These are phyloP conservation scores for Menura novaehollandiae DNA, from an alignment of 2,113 vertebrate genomes.

Conservation along the genomic window DNA sequence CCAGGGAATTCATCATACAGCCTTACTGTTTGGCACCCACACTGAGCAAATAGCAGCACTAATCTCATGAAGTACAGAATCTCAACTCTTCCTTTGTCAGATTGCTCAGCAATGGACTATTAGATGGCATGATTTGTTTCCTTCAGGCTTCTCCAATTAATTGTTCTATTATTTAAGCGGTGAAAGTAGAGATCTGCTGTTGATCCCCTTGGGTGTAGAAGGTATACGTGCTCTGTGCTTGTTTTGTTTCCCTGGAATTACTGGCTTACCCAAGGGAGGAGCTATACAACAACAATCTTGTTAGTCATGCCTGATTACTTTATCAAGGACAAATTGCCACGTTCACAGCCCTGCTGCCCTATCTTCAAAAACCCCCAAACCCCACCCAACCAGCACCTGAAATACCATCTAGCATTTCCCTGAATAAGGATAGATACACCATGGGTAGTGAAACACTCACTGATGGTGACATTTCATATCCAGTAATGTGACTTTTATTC, in stretches of 20 bases:
- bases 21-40: background rate
- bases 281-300: background rate
- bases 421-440: background rate
- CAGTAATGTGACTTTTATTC: background rate
- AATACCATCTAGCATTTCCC: background rate
- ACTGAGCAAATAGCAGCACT: background rate
- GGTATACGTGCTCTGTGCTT: background rate
- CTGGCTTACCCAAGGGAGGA: background rate
- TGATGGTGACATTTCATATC: background rate
- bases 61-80: background rate
- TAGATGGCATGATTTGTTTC: background rate
- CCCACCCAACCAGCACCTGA: background rate
- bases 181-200: background rate
- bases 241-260: background rate
- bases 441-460: background rate
- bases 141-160: background rate
- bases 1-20: background rate
- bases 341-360: background rate
- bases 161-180: background rate
- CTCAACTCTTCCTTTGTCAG: background rate
- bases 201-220: background rate
- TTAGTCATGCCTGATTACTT: background rate
- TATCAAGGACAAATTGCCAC: background rate
- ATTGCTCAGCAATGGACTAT: background rate
- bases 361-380: background rate